These are phyloP conservation scores for Huso huso DNA, from an alignment of 2,797 vertebrate genomes.

Conservation along the genomic window DNA sequence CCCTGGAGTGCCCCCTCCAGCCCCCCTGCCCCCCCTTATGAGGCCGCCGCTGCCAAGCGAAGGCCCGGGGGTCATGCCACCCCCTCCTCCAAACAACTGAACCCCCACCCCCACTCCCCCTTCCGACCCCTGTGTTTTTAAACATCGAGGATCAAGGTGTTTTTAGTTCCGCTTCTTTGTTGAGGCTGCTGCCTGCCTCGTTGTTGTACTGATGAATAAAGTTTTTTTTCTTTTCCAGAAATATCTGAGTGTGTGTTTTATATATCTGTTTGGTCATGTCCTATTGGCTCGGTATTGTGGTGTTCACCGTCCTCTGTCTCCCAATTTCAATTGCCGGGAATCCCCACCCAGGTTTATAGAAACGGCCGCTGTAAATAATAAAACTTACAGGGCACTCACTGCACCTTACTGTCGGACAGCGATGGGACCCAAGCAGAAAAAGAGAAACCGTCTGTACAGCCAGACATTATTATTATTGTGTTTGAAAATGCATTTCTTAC, in stretches of 20 bases:
- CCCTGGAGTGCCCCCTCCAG: conserved; percentile 46
- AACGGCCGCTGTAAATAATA: too few relatives aligned
- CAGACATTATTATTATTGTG: too few relatives aligned
- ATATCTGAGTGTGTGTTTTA: conserved; percentile 9
- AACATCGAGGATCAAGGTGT: not conserved
- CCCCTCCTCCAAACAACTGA: conserved; percentile 65
- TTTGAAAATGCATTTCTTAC: too few relatives aligned
- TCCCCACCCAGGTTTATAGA: too few relatives aligned
- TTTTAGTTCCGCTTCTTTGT: not conserved
- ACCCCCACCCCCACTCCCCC: not conserved
- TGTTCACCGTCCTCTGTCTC: too few relatives aligned
- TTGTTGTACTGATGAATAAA: not conserved
- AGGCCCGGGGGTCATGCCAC: conserved; percentile 63
- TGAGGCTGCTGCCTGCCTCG: not conserved
- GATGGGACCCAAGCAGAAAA: too few relatives aligned
- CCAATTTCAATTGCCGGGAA: too few relatives aligned
- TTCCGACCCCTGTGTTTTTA: not conserved
- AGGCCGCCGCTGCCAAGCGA: conserved; percentile 76
- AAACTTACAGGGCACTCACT: too few relatives aligned
- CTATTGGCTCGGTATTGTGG: not conserved
- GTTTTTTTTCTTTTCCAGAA: conserved; percentile 12
- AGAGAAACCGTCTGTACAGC: too few relatives aligned
- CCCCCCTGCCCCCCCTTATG: conserved; percentile 65
- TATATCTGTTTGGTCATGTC: not conserved
- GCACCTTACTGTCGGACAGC: too few relatives aligned